These are phyloP conservation scores for Pseudorectes ferrugineus DNA, from an alignment of 2,113 vertebrate species.

Conservation along the genomic window DNA sequence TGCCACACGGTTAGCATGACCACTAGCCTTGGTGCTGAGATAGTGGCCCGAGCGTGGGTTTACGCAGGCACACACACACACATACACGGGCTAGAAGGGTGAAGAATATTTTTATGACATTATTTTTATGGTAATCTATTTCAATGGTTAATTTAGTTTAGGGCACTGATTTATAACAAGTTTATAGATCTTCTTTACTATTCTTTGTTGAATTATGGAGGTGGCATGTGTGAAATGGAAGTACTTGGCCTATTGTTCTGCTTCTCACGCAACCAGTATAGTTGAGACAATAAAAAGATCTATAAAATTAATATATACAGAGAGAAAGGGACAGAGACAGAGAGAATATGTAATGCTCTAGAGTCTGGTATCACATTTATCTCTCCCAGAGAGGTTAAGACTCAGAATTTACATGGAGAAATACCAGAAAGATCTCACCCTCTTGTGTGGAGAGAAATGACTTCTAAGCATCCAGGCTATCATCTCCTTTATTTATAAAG, in stretches of 20 bases:
- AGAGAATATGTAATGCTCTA: slow-evolving; percentile 71
- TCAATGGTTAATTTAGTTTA: slow-evolving; percentile 77
- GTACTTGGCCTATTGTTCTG: slow-evolving; percentile 80
- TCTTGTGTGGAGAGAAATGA: slow-evolving; percentile 17
- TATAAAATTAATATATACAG: slow-evolving; percentile 83
- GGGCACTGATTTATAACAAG: slow-evolving; percentile 76
- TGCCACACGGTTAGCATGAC: not conserved
- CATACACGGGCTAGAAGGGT: slow-evolving; percentile 31
- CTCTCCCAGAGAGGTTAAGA: slow-evolving; percentile 65
- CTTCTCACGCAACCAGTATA: slow-evolving; percentile 77
- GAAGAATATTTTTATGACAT: slow-evolving; percentile 75
- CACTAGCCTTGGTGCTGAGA: not conserved
- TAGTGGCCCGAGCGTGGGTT: rapidly evolving
- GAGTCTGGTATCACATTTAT: slow-evolving; percentile 67
- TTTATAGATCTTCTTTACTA: slow-evolving; percentile 76
- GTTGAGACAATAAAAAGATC: slow-evolving; percentile 82
- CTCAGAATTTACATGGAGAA: slow-evolving; percentile 60
- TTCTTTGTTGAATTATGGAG: slow-evolving; percentile 78
- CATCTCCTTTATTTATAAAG: slow-evolving; percentile 36
- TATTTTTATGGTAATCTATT: slow-evolving; percentile 80
- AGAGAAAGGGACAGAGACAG: slow-evolving; percentile 72
- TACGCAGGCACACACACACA: not conserved
- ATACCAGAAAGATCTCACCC: slow-evolving; percentile 44
- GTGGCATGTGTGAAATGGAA: slow-evolving; percentile 79
- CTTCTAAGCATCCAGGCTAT: slow-evolving; percentile 1